A percentile compares a stretch with the other conserved stretches of the same genome.
These are phyloP conservation scores for Eupeodes corollae DNA, from an alignment of 1,140 invertebrate species.

Conservation along the genomic window DNA sequence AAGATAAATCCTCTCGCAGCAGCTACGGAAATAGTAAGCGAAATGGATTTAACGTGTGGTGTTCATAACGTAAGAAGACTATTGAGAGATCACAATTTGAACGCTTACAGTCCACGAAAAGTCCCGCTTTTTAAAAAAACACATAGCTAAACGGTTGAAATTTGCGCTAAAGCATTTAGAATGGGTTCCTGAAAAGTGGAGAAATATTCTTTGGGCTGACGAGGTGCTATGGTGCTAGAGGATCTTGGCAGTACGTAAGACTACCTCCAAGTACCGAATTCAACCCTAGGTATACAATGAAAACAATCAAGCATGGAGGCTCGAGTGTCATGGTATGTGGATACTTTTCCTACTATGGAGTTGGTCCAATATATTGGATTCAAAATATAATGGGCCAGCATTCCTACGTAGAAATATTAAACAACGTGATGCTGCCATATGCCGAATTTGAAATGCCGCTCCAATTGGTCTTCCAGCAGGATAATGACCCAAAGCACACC, in stretches of 20 bases:
- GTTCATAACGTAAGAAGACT: no score
- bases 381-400: slow-evolving; percentile 11
- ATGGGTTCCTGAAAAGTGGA: slow-evolving; percentile 5
- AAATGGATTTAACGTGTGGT: no score
- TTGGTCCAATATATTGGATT: slow-evolving; percentile 12
- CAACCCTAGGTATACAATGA: slow-evolving; percentile 10
- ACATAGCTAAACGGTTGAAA: background rate
- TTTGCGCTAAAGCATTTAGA: slow-evolving; percentile 5
- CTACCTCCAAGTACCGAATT: slow-evolving; percentile 6
- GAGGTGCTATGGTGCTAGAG: slow-evolving; percentile 6
- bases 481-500: no score
- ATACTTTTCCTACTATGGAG: slow-evolving; percentile 13
- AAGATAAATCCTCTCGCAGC: no score
- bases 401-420: slow-evolving; percentile 13
- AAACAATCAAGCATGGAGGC: slow-evolving; percentile 21
- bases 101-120: slow-evolving; percentile 2
- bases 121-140: slow-evolving; percentile 3
- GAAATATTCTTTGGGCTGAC: slow-evolving; percentile 6
- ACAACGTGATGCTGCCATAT: slow-evolving; percentile 14
- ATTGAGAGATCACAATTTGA: no score
- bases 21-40: no score
- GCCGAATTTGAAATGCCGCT: slow-evolving; percentile 19
- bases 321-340: slow-evolving; percentile 16
- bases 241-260: slow-evolving; percentile 8
- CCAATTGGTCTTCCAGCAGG: slow-evolving; percentile 7